Evolutionary conservation across 2,888 invertebrate genomes (phyloP), one percentile per base, ranked within the genome.

Genomic region (Hydrotaea diabolus): DNA sequence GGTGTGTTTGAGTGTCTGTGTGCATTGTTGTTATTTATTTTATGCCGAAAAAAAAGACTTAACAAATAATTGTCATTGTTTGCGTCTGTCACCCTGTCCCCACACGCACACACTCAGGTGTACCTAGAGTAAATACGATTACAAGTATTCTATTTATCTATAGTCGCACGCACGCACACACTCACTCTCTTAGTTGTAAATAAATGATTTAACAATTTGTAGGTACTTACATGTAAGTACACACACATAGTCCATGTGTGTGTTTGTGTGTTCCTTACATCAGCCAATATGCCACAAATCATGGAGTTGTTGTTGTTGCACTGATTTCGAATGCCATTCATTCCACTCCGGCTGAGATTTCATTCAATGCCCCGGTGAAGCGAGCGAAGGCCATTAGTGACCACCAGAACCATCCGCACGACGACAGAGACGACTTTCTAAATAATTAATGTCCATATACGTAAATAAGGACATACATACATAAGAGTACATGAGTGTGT

Each of bases 391-490:
- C 66, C 66, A 19, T 66, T 66, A 66, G 19, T 43, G 17, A 8
- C 17, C 31, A 17, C 17, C 17, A 17, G 7, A 11, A 8, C 17
- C 31, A 17, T 17, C 17, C 5, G 7, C 36, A 64, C 36, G 17
- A 64, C 23, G 64, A 3, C 36, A 39, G 31, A 36, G 31, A 36
- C 2, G 39, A 21, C 23, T n/a, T n/a, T 15, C 64, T 66, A 66
- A 19, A 66, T 66, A 66, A 66, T 43, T 66, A 66, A 66, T 66
- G 66, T n/a, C 59, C 59, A 59, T n/a, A 13, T 11, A 31, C 23
- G 31, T 31, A 23, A 9, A 1, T 2, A 31, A 0, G 13, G n/a
- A 62, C 15, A 21, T 9, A 57, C 7, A 57, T 23, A 9, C 17
- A 57, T 23, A 2, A 21, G 21, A 3, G 13, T 57, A 57, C 21